phyloP scores from a whole-genome alignment of 2,113 vertebrate species.

The Bufo bufo region DNA sequence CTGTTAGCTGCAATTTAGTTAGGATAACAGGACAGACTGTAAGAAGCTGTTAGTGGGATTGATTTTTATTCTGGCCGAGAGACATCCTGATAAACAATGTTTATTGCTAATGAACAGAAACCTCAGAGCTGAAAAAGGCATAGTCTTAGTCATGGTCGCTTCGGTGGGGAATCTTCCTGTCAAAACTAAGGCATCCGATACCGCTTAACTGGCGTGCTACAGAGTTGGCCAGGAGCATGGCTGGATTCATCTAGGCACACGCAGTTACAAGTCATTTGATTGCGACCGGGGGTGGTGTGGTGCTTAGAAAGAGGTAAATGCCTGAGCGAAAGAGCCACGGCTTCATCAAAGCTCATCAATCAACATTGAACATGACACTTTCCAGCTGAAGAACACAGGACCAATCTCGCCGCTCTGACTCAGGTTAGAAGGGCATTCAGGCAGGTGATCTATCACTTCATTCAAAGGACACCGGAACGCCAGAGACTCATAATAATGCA shows the following conservation, averaged over 20 bases:
- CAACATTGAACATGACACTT: conserved; percentile 26
- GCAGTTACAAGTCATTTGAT: conserved; percentile 11
- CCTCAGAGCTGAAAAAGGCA: conserved; percentile 65
- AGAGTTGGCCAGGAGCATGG: conserved; percentile 7
- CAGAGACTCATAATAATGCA: not conserved
- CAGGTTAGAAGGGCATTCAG: not conserved
- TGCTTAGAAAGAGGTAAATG: not conserved
- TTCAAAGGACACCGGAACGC: not conserved
- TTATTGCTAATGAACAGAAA: conserved; percentile 66
- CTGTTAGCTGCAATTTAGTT: conserved; percentile 77
- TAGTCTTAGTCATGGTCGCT: conserved; percentile 65
- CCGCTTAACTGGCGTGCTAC: conserved; percentile 42
- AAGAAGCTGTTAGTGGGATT: conserved; percentile 79
- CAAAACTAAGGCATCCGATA: conserved; percentile 50
- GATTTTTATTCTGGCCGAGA: conserved; percentile 81
- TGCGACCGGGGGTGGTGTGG: not conserved
- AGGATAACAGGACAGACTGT: conserved; percentile 67
- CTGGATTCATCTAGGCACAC: conserved; percentile 22
- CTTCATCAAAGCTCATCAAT: conserved; percentile 40
- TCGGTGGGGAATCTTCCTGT: conserved; percentile 62
- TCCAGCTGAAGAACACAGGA: conserved; percentile 8
- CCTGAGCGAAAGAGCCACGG: not conserved
- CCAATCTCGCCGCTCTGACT: not conserved
- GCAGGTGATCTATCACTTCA: not conserved
- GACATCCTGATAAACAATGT: conserved; percentile 78